Percentiles rank a stretch among this genome's conserved stretches.
Evolutionary conservation across 2,113 vertebrate species (phyloP).

Genomic region (Zosterops pallidus): DNA sequence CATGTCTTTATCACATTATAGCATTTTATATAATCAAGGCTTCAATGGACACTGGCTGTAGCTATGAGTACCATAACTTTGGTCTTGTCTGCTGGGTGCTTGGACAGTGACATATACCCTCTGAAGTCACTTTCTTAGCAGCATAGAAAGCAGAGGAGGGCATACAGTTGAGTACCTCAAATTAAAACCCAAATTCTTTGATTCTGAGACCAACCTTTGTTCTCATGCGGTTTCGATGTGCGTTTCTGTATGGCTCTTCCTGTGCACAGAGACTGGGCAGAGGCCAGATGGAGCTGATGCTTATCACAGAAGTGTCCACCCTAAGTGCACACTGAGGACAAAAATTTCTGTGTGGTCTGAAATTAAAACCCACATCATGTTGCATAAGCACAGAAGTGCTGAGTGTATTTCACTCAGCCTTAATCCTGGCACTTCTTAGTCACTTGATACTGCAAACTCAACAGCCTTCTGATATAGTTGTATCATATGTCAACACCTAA

Average conservation of each 20-base stretch:
- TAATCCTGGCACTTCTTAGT: neutral
- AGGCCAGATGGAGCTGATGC: neutral
- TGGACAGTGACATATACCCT: accelerated
- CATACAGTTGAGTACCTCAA: neutral
- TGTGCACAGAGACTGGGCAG: neutral
- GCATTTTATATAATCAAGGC: neutral
- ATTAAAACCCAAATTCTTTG: neutral
- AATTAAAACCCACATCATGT: neutral
- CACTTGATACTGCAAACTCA: neutral
- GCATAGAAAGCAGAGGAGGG: neutral
- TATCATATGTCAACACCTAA: neutral
- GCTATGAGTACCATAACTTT: neutral
- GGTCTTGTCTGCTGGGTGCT: neutral
- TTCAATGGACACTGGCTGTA: neutral
- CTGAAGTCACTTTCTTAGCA: neutral
- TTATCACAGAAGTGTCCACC: neutral
- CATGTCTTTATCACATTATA: neutral
- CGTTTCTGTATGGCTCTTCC: neutral
- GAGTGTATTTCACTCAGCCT: neutral
- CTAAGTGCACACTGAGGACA: neutral
- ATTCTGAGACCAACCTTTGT: neutral
- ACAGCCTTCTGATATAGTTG: neutral
- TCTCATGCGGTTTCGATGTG: neutral
- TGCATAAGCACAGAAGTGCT: neutral
- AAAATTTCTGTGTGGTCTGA: neutral